Evolutionary conservation across 2,888 invertebrate species (phyloP), one percentile per base, ranked within the genome.

Genomic region (Troides helena): DNA sequence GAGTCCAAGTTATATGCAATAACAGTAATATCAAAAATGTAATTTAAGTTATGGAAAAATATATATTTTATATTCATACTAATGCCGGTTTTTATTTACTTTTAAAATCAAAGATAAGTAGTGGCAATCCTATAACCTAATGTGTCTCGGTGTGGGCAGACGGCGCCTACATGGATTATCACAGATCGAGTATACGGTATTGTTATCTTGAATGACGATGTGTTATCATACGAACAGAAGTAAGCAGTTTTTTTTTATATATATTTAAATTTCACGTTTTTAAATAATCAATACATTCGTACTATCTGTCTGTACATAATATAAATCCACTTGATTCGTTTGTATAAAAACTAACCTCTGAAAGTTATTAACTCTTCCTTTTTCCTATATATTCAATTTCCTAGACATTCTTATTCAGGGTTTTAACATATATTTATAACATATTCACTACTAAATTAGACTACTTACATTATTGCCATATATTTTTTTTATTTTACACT

Each of bases 121-220:
- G 65, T 14, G 69, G 21, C 65, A 69, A 65, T 69, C 69, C 57
- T 65, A 69, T 61, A 65, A 58, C 46, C 57, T 73, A 77, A 79
- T 77, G 72, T 65, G 68, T 65, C 14, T 67, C 74, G 73, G 79
- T 79, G 84, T 84, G 83, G 85, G 85, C 81, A 83, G 85, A 81
- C 83, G 84, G 83, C 84, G 84, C 84, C 83, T 79, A 80, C 80
- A 75, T 76, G 75, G 76, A 78, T 75, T 69, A 69, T 65, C 69
- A 57, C 30, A 61, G 60, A 30, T 56, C 30, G 62, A 65, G 61
- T 61, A 53, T 59, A 39, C 60, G 61, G 64, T 68, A 60, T 60
- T 65, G 65, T 46, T 69, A 69, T 69, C 69, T 60, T 65, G 25
- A 61, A 56, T 57, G 69, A 65, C 61, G 64, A 60, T 39, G 53